Evolutionary conservation across 2,888 invertebrate species (phyloP).

Genomic region (Tipula lateralis): DNA sequence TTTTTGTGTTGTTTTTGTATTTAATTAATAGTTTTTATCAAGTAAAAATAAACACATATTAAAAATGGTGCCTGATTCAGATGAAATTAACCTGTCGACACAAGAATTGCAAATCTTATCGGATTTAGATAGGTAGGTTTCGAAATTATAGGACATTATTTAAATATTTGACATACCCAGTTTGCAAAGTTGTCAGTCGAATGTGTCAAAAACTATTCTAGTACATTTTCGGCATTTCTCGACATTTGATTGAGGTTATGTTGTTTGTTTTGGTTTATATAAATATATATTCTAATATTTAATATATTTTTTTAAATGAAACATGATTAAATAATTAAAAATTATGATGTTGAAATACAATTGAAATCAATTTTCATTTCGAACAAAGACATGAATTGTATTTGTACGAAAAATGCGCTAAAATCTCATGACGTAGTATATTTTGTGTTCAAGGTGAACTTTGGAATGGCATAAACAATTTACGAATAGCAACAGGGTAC

Average conservation of each 20-base stretch:
- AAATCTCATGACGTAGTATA: not conserved
- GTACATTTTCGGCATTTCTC: not conserved
- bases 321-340: too few species aligned
- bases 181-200: not conserved
- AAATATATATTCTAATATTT: not conserved
- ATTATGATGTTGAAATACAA: too few species aligned
- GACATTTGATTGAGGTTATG: not conserved
- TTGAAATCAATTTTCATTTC: too few species aligned
- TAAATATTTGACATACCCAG: not conserved
- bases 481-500: too few species aligned
- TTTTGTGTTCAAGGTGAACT: not conserved
- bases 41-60: not conserved
- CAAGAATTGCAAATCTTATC: constrained; percentile 81
- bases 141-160: not conserved
- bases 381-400: not conserved
- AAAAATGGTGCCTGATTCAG: constrained; percentile 55
- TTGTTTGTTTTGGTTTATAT: not conserved
- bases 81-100: constrained; percentile 69
- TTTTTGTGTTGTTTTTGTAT: not conserved
- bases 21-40: not conserved
- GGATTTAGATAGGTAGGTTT: constrained; percentile 76
- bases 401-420: not conserved
- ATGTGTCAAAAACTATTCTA: constrained; percentile 25
- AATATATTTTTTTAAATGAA: not conserved
- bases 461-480: not conserved